Evolutionary conservation across 2,888 invertebrate species (phyloP).

Genomic region (Drosophila stalkeri): DNA sequence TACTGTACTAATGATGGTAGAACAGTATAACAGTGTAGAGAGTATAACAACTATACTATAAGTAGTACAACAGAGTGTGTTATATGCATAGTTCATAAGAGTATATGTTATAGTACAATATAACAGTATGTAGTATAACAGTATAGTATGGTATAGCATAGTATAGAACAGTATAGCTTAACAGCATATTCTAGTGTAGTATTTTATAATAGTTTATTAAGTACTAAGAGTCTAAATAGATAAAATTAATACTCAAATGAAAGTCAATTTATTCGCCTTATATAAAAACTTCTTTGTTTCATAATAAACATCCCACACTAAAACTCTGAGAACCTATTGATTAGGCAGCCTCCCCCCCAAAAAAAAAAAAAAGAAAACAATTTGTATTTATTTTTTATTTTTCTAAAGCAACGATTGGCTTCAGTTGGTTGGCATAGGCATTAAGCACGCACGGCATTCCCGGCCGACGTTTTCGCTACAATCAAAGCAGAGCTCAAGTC

Average conservation of each 20-base stretch:
- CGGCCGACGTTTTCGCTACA: constrained; percentile 17
- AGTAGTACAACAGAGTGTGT: neutral
- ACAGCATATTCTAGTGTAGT: neutral
- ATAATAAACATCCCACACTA: neutral
- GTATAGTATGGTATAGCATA: neutral
- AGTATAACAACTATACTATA: neutral
- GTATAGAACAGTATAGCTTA: neutral
- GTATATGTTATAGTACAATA: neutral
- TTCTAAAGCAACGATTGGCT: neutral
- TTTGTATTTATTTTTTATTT: neutral
- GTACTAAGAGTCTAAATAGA: neutral
- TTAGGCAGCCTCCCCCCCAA: neutral
- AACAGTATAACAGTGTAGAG: neutral
- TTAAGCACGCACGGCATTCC: constrained; percentile 35
- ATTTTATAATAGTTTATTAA: too few species aligned
- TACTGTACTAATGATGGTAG: neutral
- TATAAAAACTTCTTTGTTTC: neutral
- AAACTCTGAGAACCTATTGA: neutral
- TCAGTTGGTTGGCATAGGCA: constrained; percentile 3
- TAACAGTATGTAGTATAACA: neutral
- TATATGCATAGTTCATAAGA: neutral
- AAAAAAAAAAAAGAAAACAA: neutral
- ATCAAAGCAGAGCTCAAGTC: constrained; percentile 22
- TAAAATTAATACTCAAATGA: neutral
- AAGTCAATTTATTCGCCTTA: neutral